These are phyloP conservation scores for Cartodere bifasciata DNA, from an alignment of 2,888 invertebrate species.

Conservation along the genomic window DNA sequence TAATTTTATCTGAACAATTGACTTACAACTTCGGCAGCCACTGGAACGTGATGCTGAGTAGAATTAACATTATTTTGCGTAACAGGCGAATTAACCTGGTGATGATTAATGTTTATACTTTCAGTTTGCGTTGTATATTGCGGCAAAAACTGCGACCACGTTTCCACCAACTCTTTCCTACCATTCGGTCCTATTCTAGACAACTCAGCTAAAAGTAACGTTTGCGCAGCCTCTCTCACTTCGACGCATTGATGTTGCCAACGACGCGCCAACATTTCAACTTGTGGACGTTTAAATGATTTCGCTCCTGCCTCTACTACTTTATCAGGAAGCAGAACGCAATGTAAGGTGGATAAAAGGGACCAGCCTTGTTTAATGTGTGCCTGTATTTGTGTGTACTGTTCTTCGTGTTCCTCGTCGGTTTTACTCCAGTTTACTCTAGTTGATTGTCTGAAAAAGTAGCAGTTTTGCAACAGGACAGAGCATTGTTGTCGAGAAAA, in stretches of 20 bases:
- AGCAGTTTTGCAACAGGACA: too few species aligned
- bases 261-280: conserved; percentile 92
- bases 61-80: conserved; percentile 35
- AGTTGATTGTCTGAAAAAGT: conserved; percentile 43
- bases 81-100: conserved; percentile 41
- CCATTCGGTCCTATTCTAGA: conserved; percentile 74
- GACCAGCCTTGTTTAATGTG: conserved; percentile 98
- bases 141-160: conserved; percentile 93
- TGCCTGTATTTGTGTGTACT: conserved; percentile 73
- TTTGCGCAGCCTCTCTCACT: conserved; percentile 94
- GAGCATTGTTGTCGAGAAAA: too few species aligned
- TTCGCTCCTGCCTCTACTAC: conserved; percentile 56
- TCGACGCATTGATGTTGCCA: conserved; percentile 99
- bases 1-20: conserved; percentile 2
- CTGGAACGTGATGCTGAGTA: conserved; percentile 15
- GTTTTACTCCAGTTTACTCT: conserved; percentile 55
- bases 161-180: conserved; percentile 82
- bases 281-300: conserved; percentile 86
- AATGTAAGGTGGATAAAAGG: conserved; percentile 87
- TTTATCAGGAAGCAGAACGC: conserved; percentile 89
- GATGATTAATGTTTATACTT: conserved; percentile 64
- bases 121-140: conserved; percentile 70
- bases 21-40: conserved; percentile 12
- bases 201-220: conserved; percentile 85
- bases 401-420: conserved; percentile 73